Percentiles rank a stretch among this genome's conserved stretches.
Conservation (phyloP, 2,797 vertebrate genomes). For the Oceanodroma leucorhoa region DNA sequence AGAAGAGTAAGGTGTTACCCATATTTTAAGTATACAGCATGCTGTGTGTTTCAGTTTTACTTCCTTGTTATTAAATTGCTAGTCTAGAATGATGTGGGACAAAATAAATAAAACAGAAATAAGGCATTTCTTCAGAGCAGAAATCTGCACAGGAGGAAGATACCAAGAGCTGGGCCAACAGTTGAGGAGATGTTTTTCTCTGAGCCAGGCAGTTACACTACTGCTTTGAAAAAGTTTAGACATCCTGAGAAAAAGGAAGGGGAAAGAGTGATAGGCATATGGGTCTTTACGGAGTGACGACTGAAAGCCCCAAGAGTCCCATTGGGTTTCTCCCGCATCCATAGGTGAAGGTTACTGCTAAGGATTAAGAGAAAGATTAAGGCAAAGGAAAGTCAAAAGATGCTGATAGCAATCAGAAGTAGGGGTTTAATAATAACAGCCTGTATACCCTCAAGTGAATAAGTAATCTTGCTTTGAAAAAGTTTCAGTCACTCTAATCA, state of each 20-base stretch:
- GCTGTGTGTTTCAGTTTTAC: not conserved
- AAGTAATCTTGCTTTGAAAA: not conserved
- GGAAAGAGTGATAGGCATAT: not conserved
- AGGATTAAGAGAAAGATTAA: not conserved
- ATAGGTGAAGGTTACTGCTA: not conserved
- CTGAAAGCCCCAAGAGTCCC: not conserved
- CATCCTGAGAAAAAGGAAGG: not conserved
- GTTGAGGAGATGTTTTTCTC: not conserved
- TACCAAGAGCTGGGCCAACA: not conserved
- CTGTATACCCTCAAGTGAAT: not conserved
- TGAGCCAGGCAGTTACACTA: not conserved
- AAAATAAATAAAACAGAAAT: not conserved
- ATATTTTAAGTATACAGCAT: not conserved
- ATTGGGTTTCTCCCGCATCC: not conserved
- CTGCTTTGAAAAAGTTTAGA: not conserved
- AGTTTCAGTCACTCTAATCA: not conserved
- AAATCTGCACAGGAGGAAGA: not conserved
- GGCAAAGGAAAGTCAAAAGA: not conserved
- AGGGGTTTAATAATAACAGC: not conserved
- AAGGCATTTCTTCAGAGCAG: not conserved
- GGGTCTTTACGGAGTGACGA: fast-evolving
- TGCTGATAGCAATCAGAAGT: not conserved
- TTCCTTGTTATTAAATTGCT: not conserved
- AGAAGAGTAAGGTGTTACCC: not conserved
- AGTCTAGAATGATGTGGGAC: not conserved